phyloP scores from a whole-genome alignment of 2,113 vertebrate species.

The Hydropotes inermis region DNA sequence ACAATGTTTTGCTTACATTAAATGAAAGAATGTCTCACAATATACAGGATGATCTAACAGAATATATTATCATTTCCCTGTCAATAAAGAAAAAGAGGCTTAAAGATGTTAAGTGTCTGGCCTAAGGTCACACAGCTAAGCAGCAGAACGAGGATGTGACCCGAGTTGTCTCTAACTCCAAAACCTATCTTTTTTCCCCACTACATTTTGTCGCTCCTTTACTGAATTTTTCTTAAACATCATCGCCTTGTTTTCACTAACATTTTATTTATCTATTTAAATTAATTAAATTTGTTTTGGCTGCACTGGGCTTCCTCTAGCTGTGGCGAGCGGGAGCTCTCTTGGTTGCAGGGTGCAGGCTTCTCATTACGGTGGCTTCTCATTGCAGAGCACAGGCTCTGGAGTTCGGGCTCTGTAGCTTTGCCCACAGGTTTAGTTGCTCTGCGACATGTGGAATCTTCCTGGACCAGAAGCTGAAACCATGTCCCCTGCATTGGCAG shows the following conservation, averaged over 20 bases:
- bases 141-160: neutral
- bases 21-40: neutral
- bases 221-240: constrained; percentile 12
- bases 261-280: neutral
- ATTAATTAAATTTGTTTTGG: neutral
- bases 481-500: neutral
- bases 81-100: neutral
- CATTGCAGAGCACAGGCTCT: neutral
- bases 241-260: neutral
- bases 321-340: neutral
- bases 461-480: neutral
- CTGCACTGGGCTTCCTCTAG: neutral
- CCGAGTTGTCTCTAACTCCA: neutral
- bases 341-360: neutral
- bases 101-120: neutral
- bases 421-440: neutral
- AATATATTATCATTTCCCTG: neutral
- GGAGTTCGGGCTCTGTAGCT: neutral
- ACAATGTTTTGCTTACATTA: neutral
- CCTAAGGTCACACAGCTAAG: neutral
- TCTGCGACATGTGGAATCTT: neutral
- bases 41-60: neutral
- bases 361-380: neutral
- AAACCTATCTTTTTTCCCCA: neutral
- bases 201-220: neutral